These are phyloP conservation scores for Drosophila bocki DNA, from an alignment of 1,140 invertebrate species.

Conservation along the genomic window DNA sequence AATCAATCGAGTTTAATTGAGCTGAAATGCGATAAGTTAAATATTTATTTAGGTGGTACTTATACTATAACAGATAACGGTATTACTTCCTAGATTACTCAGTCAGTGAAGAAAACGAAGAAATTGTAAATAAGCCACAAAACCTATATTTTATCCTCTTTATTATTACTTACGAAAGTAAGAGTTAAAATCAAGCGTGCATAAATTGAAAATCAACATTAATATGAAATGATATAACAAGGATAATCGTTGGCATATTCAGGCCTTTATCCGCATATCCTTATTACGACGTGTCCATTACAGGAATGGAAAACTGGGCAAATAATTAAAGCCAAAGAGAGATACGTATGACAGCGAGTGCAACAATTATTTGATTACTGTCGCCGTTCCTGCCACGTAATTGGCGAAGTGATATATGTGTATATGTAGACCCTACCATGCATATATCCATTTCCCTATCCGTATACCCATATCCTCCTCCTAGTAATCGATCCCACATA, in stretches of 20 bases:
- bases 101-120: not conserved
- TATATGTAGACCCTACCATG: conserved; percentile 18
- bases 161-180: not conserved
- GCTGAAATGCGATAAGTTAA: conserved; percentile 20
- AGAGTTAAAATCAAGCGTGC: not conserved
- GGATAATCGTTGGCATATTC: conserved; percentile 38
- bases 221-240: conserved; percentile 2
- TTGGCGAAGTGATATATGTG: conserved; percentile 75
- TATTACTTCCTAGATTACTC: not conserved
- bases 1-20: conserved; percentile 16
- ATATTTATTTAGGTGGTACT: conserved; percentile 1
- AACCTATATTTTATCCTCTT: no score
- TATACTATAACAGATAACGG: not conserved
- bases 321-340: conserved; percentile 73
- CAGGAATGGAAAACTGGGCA: conserved; percentile 58
- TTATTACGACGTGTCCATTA: conserved; percentile 45
- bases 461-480: conserved; percentile 6
- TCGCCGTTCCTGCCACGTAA: conserved; percentile 62
- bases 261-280: conserved; percentile 33
- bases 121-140: no score
- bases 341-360: conserved; percentile 67
- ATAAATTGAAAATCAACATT: not conserved
- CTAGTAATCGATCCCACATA: conserved; percentile 29
- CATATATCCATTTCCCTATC: conserved; percentile 5
- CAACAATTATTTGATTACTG: conserved; percentile 84